These are phyloP conservation scores for Drosophila borborema DNA, from an alignment of 2,888 invertebrate genomes.

Conservation along the genomic window DNA sequence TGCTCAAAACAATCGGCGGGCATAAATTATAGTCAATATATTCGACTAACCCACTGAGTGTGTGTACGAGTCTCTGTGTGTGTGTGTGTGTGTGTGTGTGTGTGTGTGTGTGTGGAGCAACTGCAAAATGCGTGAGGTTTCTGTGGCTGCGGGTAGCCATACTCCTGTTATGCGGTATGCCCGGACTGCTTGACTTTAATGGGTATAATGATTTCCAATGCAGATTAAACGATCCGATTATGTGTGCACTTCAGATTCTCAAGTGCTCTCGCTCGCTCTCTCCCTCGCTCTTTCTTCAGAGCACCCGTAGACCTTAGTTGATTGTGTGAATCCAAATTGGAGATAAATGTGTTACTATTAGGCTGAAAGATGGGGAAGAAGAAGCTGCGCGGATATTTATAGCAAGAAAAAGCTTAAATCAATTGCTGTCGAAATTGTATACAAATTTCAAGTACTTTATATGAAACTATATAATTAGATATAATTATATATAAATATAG, in stretches of 20 bases:
- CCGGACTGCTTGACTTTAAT: slow-evolving; percentile 67
- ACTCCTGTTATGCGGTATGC: slow-evolving; percentile 32
- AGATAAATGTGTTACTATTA: slow-evolving; percentile 38
- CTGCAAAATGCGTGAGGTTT: slow-evolving; percentile 29
- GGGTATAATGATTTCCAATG: slow-evolving; percentile 76
- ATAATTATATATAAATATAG: background rate
- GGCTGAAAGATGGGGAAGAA: background rate
- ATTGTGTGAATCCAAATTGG: slow-evolving; percentile 26
- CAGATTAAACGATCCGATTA: slow-evolving; percentile 78
- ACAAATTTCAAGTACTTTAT: slow-evolving; percentile 1
- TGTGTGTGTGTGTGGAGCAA: slow-evolving; percentile 2
- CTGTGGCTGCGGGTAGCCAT: slow-evolving; percentile 32
- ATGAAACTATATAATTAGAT: background rate
- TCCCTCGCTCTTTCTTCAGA: slow-evolving; percentile 4
- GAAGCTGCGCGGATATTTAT: slow-evolving; percentile 1
- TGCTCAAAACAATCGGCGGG: slow-evolving; percentile 79
- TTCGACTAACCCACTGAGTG: slow-evolving; percentile 23
- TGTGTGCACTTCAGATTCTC: slow-evolving; percentile 54
- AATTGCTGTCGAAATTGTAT: slow-evolving; percentile 7
- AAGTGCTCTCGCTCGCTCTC: slow-evolving; percentile 35
- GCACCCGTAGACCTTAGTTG: slow-evolving; percentile 24
- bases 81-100: background rate
- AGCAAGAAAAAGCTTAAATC: background rate
- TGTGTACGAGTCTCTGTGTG: background rate
- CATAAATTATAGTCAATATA: slow-evolving; percentile 69